Conservation (phyloP, 2,888 invertebrate species). For the Thumatha senex region DNA sequence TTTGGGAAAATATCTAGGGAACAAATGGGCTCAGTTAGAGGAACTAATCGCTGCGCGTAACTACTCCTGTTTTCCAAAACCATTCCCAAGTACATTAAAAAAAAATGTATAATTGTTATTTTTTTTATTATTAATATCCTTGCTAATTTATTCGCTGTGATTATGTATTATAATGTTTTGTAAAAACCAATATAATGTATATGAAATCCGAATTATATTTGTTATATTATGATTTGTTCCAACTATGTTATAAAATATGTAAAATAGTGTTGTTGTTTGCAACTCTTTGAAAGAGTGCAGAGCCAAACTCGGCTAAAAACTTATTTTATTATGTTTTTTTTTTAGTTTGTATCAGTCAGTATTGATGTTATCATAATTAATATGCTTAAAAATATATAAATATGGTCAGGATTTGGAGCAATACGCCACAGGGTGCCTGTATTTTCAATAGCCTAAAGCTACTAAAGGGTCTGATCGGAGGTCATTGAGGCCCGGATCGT, state of each 20-base stretch:
- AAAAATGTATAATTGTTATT: conserved; percentile 18
- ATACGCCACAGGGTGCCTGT: neutral
- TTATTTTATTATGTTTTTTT: neutral
- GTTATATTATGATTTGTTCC: conserved; percentile 1
- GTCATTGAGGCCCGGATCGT: too few species aligned
- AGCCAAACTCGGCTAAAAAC: neutral
- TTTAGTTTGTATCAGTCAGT: neutral
- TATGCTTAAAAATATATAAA: neutral
- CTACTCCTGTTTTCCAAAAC: neutral
- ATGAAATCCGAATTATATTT: conserved; percentile 4
- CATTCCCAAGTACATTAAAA: conserved; percentile 32
- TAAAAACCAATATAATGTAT: neutral
- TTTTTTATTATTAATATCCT: conserved; percentile 4
- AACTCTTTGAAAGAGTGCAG: neutral
- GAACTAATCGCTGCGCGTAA: conserved; percentile 1
- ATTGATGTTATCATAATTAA: neutral
- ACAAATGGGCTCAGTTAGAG: conserved; percentile 43
- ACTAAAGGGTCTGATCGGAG: neutral
- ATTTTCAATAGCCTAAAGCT: neutral
- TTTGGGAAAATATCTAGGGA: conserved; percentile 33
- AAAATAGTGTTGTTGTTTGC: neutral
- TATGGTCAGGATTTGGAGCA: neutral
- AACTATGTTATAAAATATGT: neutral
- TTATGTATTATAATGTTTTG: conserved; percentile 2
- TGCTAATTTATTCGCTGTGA: neutral